phyloP scores from a whole-genome alignment of 2,888 invertebrate species.

The Cantharis lateralis region DNA sequence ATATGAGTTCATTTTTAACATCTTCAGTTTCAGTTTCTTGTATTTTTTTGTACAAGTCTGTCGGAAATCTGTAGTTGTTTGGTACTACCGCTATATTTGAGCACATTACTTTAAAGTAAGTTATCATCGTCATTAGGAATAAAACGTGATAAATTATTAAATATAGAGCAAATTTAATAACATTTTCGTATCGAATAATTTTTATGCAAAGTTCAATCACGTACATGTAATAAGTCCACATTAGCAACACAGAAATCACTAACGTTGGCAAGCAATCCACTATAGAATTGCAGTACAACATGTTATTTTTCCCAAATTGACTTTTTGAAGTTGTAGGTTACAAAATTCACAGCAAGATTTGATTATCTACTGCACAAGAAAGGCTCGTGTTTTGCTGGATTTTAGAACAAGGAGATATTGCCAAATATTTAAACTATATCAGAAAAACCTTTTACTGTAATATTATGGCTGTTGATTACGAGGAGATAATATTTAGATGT shows the following conservation, averaged over 20 bases:
- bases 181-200: neutral
- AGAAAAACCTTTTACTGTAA: no score
- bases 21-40: constrained; percentile 76
- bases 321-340: neutral
- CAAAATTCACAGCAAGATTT: neutral
- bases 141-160: constrained; percentile 11
- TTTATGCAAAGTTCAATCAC: constrained; percentile 10
- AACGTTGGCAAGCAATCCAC: neutral
- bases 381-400: neutral
- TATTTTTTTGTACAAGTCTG: constrained; percentile 72
- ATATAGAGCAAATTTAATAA: neutral
- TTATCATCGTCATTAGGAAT: constrained; percentile 3
- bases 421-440: no score
- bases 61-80: constrained; percentile 76
- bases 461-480: no score
- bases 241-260: neutral
- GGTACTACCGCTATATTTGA: constrained; percentile 76
- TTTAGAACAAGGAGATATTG: no score
- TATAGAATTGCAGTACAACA: neutral
- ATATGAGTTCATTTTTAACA: constrained; percentile 67
- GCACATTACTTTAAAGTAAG: constrained; percentile 74
- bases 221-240: constrained; percentile 21
- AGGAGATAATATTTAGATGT: no score
- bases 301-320: neutral
- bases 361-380: neutral